Evolutionary conservation across 2,113 vertebrate species (phyloP).

Genomic region (Entosphenus tridentatus): DNA sequence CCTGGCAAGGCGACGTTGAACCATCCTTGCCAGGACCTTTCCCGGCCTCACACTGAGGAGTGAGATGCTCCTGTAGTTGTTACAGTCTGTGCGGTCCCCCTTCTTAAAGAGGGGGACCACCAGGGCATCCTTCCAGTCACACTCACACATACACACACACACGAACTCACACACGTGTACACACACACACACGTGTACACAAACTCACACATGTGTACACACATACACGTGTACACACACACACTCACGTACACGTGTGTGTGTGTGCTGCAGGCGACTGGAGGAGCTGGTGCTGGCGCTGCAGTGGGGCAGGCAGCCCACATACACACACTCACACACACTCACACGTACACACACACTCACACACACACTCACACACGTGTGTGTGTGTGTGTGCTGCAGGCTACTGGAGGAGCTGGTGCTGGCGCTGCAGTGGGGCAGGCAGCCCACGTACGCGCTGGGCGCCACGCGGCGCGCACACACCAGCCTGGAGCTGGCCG

Average conservation of each 20-base stretch:
- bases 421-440: constrained; percentile 77
- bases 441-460: constrained; percentile 17
- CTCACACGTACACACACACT: not conserved
- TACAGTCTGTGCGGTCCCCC: too few relatives aligned
- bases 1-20: too few relatives aligned
- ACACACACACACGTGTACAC: not conserved
- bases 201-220: not conserved
- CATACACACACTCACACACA: constrained; percentile 41
- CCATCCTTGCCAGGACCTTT: too few relatives aligned
- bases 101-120: too few relatives aligned
- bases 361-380: not conserved
- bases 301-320: constrained; percentile 78
- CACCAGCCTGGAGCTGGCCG: too few relatives aligned
- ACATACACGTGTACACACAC: not conserved
- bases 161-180: too few relatives aligned
- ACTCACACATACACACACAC: too few relatives aligned
- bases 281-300: constrained; percentile 72
- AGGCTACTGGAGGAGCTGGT: constrained; percentile 68
- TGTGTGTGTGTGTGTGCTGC: constrained; percentile 20
- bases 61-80: too few relatives aligned
- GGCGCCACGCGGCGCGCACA: constrained; percentile 51
- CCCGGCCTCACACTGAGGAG: too few relatives aligned
- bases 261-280: constrained; percentile 28
- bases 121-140: too few relatives aligned
- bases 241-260: not conserved